These are phyloP conservation scores for Emesis russula DNA, from an alignment of 2,888 invertebrate genomes.

Conservation along the genomic window DNA sequence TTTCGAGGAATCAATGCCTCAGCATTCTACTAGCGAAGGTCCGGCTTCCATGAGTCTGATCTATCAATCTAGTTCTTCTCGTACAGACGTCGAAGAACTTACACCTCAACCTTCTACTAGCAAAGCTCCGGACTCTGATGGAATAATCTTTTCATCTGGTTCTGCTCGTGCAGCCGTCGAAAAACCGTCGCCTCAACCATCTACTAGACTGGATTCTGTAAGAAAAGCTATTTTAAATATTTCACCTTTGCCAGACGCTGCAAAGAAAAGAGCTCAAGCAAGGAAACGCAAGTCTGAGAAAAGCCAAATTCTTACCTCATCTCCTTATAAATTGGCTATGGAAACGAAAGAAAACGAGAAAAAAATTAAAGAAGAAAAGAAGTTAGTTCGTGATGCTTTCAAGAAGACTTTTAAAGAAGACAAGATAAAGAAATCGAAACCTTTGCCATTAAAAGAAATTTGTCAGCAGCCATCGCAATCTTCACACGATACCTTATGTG, in stretches of 20 bases:
- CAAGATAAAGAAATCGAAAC: constrained; percentile 27
- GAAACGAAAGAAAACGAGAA: constrained; percentile 50
- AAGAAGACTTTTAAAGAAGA: too few relatives aligned
- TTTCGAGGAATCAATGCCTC: constrained; percentile 20
- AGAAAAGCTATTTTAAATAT: constrained; percentile 45
- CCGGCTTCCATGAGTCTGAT: background rate
- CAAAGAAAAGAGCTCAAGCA: constrained; percentile 61
- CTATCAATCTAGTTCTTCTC: too few relatives aligned
- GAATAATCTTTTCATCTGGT: background rate
- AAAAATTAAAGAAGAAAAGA: constrained; percentile 39
- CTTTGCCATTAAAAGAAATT: background rate
- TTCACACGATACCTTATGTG: constrained; percentile 20
- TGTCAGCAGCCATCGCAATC: background rate
- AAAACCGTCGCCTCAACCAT: constrained; percentile 24
- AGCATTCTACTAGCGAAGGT: background rate
- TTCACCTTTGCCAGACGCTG: constrained; percentile 71
- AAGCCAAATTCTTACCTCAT: constrained; percentile 48
- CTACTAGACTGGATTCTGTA: constrained; percentile 38
- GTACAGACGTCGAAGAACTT: background rate
- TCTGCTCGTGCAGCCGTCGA: background rate
- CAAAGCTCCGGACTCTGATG: background rate
- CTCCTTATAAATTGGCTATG: constrained; percentile 38
- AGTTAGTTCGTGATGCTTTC: too few relatives aligned
- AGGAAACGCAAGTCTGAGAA: constrained; percentile 51
- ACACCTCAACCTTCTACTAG: constrained; percentile 38